A percentile compares a stretch with the other conserved stretches of the same genome.
phyloP scores from a whole-genome alignment of 2,888 invertebrate species.

The Xestia xanthographa region DNA sequence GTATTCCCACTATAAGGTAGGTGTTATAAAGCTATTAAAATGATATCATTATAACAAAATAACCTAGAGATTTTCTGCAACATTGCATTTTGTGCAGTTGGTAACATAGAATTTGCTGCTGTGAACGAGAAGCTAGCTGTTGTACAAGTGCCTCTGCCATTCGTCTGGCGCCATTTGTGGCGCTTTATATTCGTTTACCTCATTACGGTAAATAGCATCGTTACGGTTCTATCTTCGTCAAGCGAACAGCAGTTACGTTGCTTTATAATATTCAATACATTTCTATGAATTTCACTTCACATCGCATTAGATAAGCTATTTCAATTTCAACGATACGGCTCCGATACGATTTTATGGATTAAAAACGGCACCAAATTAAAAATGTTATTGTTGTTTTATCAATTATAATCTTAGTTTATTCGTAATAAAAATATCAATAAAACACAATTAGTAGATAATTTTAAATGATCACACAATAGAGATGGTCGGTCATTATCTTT shows the following conservation, averaged over 20 bases:
- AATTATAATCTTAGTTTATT: slow-evolving; percentile 40
- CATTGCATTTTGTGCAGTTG: background rate
- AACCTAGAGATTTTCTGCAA: background rate
- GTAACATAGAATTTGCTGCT: background rate
- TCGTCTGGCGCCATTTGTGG: slow-evolving; percentile 20
- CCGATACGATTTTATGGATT: slow-evolving; percentile 40
- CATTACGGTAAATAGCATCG: slow-evolving; percentile 51
- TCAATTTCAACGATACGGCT: slow-evolving; percentile 31
- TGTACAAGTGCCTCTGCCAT: background rate
- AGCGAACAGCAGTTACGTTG: slow-evolving; percentile 33
- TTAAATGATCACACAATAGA: slow-evolving; percentile 49
- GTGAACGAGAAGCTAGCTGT: background rate
- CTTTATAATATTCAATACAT: slow-evolving; percentile 33
- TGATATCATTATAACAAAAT: background rate
- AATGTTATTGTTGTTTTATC: slow-evolving; percentile 22
- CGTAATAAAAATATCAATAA: slow-evolving; percentile 54
- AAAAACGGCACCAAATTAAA: background rate
- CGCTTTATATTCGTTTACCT: slow-evolving; percentile 34
- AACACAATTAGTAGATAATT: slow-evolving; percentile 57
- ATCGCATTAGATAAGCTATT: slow-evolving; percentile 28
- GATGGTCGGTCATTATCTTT: slow-evolving; percentile 60
- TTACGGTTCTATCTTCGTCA: slow-evolving; percentile 32
- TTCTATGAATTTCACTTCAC: slow-evolving; percentile 44
- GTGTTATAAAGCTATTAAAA: background rate
- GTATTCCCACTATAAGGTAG: background rate